phyloP scores from a whole-genome alignment of 2,888 invertebrate genomes.

The Iphiclides podalirius region DNA sequence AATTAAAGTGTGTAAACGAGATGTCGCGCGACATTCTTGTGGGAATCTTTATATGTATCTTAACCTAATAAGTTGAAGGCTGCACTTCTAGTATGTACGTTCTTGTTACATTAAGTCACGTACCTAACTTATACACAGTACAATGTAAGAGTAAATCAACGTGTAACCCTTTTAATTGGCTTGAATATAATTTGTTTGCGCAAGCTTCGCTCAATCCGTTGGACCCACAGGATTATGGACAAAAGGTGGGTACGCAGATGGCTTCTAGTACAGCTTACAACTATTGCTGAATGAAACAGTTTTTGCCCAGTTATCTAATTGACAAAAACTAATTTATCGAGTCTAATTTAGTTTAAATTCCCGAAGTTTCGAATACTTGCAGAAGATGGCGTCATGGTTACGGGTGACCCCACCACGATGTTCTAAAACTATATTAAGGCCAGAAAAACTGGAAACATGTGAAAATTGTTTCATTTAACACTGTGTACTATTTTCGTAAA shows the following conservation, averaged over 20 bases:
- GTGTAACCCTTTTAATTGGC: slow-evolving; percentile 66
- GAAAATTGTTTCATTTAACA: too few relatives aligned
- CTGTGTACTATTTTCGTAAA: too few relatives aligned
- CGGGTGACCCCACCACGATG: too few relatives aligned
- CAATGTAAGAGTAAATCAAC: too few relatives aligned
- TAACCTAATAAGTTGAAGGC: not conserved
- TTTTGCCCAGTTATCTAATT: too few relatives aligned
- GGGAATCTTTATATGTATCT: not conserved
- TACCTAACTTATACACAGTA: not conserved
- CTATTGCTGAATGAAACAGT: too few relatives aligned
- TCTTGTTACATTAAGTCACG: not conserved
- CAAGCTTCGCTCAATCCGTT: slow-evolving; percentile 74
- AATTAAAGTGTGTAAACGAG: not conserved
- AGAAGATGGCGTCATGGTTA: too few relatives aligned
- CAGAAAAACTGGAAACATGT: too few relatives aligned
- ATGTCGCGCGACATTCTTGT: not conserved
- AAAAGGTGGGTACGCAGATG: slow-evolving; percentile 60
- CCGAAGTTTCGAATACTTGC: too few relatives aligned
- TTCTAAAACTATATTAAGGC: too few relatives aligned
- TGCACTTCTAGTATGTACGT: not conserved
- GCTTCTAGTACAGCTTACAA: slow-evolving; percentile 42
- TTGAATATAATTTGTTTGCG: slow-evolving; percentile 76
- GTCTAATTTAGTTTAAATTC: too few relatives aligned
- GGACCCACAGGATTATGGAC: slow-evolving; percentile 70
- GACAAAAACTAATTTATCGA: too few relatives aligned